phyloP scores from a whole-genome alignment of 2,888 invertebrate genomes.

The Sphinx pinastri region DNA sequence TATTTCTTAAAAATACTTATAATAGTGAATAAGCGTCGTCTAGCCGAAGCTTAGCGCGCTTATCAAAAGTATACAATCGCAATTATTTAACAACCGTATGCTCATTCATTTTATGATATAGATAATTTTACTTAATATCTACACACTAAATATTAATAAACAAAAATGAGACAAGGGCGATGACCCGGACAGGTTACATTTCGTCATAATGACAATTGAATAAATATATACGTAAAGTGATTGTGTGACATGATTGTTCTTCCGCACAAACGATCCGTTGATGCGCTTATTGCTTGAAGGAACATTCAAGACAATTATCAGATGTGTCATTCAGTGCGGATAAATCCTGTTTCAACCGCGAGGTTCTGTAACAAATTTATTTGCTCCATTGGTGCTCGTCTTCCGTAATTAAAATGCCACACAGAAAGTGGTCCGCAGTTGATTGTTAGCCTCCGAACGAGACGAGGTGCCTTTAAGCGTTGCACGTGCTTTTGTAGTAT shows the following conservation, averaged over 20 bases:
- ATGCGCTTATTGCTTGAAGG: conserved; percentile 17
- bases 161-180: conserved; percentile 30
- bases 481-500: conserved; percentile 1
- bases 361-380: conserved; percentile 63
- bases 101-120: conserved; percentile 10
- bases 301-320: conserved; percentile 25
- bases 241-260: conserved; percentile 9
- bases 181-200: conserved; percentile 30
- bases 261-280: conserved; percentile 22
- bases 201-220: conserved; percentile 28
- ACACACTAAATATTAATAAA: conserved; percentile 26
- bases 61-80: background rate
- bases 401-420: conserved; percentile 71
- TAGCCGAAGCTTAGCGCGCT: too few relatives aligned
- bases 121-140: background rate
- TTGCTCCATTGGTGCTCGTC: conserved; percentile 61
- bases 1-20: too few relatives aligned
- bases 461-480: background rate
- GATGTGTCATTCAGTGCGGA: conserved; percentile 59
- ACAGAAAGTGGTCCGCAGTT: conserved; percentile 56
- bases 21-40: too few relatives aligned
- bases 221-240: conserved; percentile 20
- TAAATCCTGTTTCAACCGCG: conserved; percentile 80
- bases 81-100: conserved; percentile 4
- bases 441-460: conserved; percentile 40